These are phyloP conservation scores for Chunga burmeisteri DNA, from an alignment of 2,113 vertebrate genomes.

Conservation along the genomic window DNA sequence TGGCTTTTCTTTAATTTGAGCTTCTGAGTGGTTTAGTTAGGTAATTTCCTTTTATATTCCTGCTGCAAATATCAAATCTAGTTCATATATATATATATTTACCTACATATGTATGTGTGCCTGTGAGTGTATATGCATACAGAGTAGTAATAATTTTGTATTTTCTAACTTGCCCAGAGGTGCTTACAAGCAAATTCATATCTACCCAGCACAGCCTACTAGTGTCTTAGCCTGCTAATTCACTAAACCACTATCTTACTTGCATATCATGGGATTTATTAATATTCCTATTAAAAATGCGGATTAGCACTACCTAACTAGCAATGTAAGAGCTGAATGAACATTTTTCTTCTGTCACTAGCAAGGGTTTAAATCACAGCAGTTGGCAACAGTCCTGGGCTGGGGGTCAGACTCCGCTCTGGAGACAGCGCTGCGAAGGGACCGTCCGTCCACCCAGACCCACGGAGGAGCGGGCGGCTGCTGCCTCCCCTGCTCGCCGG, in stretches of 20 bases:
- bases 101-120: background rate
- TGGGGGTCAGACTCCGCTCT: background rate
- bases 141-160: background rate
- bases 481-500: accelerated
- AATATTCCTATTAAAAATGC: background rate
- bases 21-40: background rate
- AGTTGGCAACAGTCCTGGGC: background rate
- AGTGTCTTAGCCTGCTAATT: background rate
- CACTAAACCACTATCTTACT: background rate
- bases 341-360: background rate
- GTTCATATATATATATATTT: background rate
- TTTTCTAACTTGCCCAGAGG: background rate
- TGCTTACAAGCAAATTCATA: background rate
- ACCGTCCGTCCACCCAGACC: accelerated
- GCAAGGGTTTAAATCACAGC: background rate
- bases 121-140: background rate
- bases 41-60: background rate
- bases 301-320: background rate
- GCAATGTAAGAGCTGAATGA: accelerated
- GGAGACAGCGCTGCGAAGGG: background rate
- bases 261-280: background rate
- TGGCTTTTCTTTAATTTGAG: background rate
- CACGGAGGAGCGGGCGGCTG: background rate
- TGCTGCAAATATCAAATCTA: background rate
- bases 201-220: background rate